These are phyloP conservation scores for Clavelina lepadiformis DNA, from an alignment of 23 tunicate genomes.

Conservation along the genomic window DNA sequence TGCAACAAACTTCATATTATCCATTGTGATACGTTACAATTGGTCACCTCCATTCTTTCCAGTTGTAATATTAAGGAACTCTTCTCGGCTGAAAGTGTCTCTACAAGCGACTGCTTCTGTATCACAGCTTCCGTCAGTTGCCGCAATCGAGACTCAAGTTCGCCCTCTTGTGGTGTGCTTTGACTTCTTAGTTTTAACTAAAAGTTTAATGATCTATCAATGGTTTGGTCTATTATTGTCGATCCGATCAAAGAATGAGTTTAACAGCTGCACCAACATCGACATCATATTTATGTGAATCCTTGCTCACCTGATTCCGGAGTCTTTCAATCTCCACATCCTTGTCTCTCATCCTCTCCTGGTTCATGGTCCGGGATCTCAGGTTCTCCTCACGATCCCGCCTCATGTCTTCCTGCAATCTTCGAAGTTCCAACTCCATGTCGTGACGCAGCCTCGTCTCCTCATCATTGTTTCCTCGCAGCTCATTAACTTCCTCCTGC, in stretches of 20 bases:
- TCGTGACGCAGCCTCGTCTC: constrained; percentile 43
- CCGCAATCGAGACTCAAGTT: constrained; percentile 80
- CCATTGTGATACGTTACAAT: neutral
- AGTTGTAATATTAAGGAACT: constrained; percentile 62
- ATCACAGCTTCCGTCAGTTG: constrained; percentile 88
- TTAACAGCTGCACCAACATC: too few relatives aligned
- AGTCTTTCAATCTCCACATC: constrained; percentile 61
- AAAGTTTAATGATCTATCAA: too few relatives aligned
- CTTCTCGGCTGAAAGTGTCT: constrained; percentile 89
- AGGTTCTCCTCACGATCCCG: constrained; percentile 49
- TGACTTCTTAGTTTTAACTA: constrained; percentile 74
- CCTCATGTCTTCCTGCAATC: constrained; percentile 59
- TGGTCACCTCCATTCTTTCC: constrained; percentile 79
- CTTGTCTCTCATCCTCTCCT: constrained; percentile 64
- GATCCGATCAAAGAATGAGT: too few relatives aligned
- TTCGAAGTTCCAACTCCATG: constrained; percentile 38
- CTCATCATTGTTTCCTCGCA: constrained; percentile 37
- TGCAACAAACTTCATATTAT: neutral
- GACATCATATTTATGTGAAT: neutral
- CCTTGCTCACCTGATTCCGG: constrained; percentile 54
- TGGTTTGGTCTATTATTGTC: too few relatives aligned
- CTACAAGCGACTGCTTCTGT: constrained; percentile 81
- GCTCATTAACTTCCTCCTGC: constrained; percentile 42
- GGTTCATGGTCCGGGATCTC: constrained; percentile 35
- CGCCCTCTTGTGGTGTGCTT: constrained; percentile 82